These are phyloP conservation scores for Lepidurus arcticus DNA, from an alignment of 1,140 invertebrate species.

Conservation along the genomic window DNA sequence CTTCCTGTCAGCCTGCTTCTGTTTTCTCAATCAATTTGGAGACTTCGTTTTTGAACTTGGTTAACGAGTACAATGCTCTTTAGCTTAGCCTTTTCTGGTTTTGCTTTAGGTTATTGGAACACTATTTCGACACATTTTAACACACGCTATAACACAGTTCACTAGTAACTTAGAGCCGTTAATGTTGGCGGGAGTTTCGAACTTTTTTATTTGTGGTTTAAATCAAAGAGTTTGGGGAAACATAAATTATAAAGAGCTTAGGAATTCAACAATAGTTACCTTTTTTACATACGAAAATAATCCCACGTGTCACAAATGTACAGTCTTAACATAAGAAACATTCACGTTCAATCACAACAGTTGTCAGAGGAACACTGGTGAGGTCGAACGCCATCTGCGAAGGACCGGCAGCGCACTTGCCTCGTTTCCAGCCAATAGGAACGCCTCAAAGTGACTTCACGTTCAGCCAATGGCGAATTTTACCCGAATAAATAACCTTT, in stretches of 20 bases:
- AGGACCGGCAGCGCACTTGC: neutral
- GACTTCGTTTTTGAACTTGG: neutral
- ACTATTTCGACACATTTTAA: no score
- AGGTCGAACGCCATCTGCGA: slow-evolving; percentile 16
- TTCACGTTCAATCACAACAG: slow-evolving; percentile 21
- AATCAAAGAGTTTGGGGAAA: neutral
- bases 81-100: neutral
- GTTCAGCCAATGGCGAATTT: neutral
- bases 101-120: neutral
- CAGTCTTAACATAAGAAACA: neutral
- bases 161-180: neutral
- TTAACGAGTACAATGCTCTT: neutral
- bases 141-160: no score
- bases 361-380: slow-evolving; percentile 11
- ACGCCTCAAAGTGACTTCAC: neutral
- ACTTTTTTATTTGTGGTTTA: neutral
- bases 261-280: neutral
- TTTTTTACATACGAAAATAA: neutral
- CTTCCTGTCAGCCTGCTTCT: slow-evolving; percentile 17
- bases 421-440: neutral
- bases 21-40: slow-evolving; percentile 16
- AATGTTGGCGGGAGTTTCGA: neutral
- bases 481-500: neutral
- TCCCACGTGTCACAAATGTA: neutral
- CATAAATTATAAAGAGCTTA: neutral